phyloP scores from a whole-genome alignment of 2,797 vertebrate genomes.

The Sylvia borin region DNA sequence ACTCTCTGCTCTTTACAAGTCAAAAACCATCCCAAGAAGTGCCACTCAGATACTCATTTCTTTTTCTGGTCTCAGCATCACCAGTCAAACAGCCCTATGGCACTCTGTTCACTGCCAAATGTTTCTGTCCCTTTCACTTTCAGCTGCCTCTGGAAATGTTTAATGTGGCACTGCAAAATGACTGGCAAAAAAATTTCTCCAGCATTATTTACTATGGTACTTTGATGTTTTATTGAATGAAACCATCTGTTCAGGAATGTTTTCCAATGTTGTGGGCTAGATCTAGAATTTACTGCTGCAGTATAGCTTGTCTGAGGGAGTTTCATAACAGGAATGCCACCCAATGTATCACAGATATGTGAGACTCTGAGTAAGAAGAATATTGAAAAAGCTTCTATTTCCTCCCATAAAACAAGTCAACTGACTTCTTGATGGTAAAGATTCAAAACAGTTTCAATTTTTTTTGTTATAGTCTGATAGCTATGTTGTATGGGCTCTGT shows the following conservation, averaged over 20 bases:
- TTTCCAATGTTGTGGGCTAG: not conserved
- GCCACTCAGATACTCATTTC: not conserved
- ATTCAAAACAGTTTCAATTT: not conserved
- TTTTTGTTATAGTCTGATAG: not conserved
- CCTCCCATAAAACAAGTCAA: not conserved
- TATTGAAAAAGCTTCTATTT: not conserved
- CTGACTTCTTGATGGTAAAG: not conserved
- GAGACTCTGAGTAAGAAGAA: not conserved
- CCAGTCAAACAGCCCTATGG: not conserved
- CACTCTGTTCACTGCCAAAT: not conserved
- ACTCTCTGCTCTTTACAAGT: not conserved
- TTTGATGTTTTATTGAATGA: conserved; percentile 59
- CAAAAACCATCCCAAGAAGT: not conserved
- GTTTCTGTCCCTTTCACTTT: conserved; percentile 36
- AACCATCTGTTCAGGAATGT: conserved; percentile 45
- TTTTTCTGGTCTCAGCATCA: not conserved
- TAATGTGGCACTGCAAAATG: conserved; percentile 13
- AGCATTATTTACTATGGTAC: conserved; percentile 48
- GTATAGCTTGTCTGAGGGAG: conserved; percentile 13
- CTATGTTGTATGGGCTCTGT: not conserved
- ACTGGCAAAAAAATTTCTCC: conserved; percentile 42
- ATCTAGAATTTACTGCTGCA: conserved; percentile 42
- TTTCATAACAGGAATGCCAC: conserved; percentile 14
- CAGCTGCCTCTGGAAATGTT: conserved; percentile 29
- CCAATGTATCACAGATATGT: not conserved